Base-by-base conservation (phyloP, 2,888 invertebrate species). In the Hedychridium roseum region DNA sequence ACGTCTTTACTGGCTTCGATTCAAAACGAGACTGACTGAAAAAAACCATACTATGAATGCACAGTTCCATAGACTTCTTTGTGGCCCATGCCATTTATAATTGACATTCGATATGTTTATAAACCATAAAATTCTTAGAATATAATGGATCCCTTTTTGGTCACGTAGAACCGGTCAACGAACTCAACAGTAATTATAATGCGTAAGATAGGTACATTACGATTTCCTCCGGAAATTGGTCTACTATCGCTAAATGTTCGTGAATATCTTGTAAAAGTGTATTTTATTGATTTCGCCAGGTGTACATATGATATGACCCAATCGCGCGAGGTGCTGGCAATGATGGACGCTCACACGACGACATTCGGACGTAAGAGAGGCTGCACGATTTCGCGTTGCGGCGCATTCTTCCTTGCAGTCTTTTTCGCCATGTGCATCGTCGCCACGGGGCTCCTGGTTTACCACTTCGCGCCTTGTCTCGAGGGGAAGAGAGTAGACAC, bases 361-460 rank as follows among this genome's bases (percentile, higher is more conserved):
- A 86, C 87, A 65, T 88, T 87, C 74, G 85, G 87, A 36, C 85
- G 85, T 34, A 85, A 85, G 70, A 82, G 83, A 39, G 87, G 87
- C 16, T 83, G 87, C 59, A 85, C 84, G 67, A 76, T 91, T 40
- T 87, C 89, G 16, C 84, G 85, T 60, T 84, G 85, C 50, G 84
- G 88, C 9, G 84, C 85, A 3, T 79, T 86, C 36, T 79, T 90
- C 12, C 76, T 90, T 34, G 81, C 83, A 2, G 79, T 86, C 28
- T 82, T 88, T 53, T 89, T 90, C 71, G 72, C 86, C 1, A 81
- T 85, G 56, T 85, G 86, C 5, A 74, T 91, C 37, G 82, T 90
- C 17, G 86, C 86, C 31, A 89, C 89, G 1, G 89, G 89, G 4
- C 83, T 92, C 21, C 79, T 91, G 57, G 90, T 91, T 15, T 90